Percentiles rank a stretch among this genome's conserved stretches.
These are phyloP conservation scores for Siniperca knerii DNA, from an alignment of 2,113 vertebrate genomes.

Conservation along the genomic window DNA sequence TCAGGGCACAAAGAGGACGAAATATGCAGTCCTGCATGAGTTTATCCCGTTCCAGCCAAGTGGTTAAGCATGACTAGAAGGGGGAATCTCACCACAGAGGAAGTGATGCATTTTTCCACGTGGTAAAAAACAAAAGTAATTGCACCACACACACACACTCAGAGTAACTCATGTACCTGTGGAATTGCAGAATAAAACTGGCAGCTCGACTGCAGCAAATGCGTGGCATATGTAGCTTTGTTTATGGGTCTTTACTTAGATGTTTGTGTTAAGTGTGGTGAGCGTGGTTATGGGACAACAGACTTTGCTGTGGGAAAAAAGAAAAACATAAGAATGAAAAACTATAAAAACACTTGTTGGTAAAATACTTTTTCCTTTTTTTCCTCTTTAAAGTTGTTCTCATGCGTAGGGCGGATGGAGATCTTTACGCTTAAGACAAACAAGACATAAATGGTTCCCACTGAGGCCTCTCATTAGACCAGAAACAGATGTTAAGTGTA, in stretches of 20 bases:
- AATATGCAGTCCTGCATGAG: neutral
- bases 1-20: conserved; percentile 27
- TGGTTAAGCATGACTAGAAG: neutral
- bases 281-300: neutral
- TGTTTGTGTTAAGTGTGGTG: neutral
- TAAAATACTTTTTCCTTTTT: neutral
- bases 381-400: conserved; percentile 48
- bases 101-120: conserved; percentile 32
- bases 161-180: neutral
- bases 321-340: neutral
- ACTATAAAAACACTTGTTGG: conserved; percentile 7
- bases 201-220: neutral
- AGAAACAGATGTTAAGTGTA: conserved; percentile 49
- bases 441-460: conserved; percentile 54
- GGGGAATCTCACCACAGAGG: neutral
- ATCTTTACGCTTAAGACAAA: conserved; percentile 45
- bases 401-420: conserved; percentile 33
- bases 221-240: neutral
- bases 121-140: conserved; percentile 26
- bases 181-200: neutral
- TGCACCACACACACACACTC: neutral
- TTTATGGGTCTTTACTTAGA: neutral
- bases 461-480: conserved; percentile 2
- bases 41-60: conserved; percentile 6
- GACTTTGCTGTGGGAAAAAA: neutral